Evolutionary conservation across 1,140 invertebrate genomes (phyloP), one percentile per base, ranked within the genome.

Genomic region (Zaprionus kolodkinae): DNA sequence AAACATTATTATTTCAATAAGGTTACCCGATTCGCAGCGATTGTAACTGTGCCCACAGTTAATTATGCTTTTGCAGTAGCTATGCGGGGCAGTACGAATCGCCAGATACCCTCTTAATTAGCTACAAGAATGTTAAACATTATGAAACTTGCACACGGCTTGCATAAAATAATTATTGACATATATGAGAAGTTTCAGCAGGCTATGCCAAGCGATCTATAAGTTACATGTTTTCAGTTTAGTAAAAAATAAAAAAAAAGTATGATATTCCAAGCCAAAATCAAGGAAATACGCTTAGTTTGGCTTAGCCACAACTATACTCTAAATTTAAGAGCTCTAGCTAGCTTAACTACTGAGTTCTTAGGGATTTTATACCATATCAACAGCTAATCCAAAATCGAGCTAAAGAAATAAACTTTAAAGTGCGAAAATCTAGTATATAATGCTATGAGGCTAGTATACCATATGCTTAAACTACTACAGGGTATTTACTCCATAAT

Each of bases 1-100:
- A 77, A 88, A 79, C 83, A 70, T 83, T 83, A 87, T 87, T 88
- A 87, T 77, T 83, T 77, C 66, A 65, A 83, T 88, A 79, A 77
- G 65, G 45, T 50, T 88, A 61, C 66, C 65, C 64, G 55, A 68
- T 66, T 56, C 72, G 78, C 72, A 65, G 63, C 75, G 63, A 60
- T 50, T 50, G 45, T 50, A 50, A 50, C 81, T 73, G 79, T 83
- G 83, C 72, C 79, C 72, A 77, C 76, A 77, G 82, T 83, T 86
- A 83, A 86, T 86, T 88, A 83, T 88, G 72, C 59, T 69, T 59
- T 65, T 79, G 62, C 81, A 68, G 69, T 54, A 64, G 66, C 45
- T 2, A 25, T 35, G 21, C 30, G 17, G 48, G 7, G 10, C 11
- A 17, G 11, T 5, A 13, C 33, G 25, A 52, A 45, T 38, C 9